These are phyloP conservation scores for Drosophila teissieri DNA, from an alignment of 1,140 invertebrate species.

Conservation along the genomic window DNA sequence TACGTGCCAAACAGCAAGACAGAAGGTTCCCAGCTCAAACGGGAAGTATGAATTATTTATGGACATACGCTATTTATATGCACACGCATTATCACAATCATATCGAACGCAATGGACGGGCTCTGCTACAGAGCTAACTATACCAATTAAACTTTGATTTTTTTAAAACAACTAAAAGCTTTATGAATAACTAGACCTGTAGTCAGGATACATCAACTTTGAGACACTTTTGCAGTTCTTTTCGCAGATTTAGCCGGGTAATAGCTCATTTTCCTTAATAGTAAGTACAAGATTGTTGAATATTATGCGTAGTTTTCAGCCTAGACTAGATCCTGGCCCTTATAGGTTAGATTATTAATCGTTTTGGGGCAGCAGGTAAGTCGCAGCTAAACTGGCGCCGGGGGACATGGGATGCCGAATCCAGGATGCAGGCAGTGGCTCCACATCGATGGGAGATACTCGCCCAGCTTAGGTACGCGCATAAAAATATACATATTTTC, in stretches of 20 bases:
- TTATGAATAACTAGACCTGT: no score
- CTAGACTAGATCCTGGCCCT: constrained; percentile 14
- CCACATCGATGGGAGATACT: constrained; percentile 11
- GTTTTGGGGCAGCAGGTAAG: constrained; percentile 1
- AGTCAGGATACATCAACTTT: no score
- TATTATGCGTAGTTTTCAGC: no score
- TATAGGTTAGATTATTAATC: constrained; percentile 38
- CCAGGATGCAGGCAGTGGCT: not conserved
- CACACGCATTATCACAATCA: not conserved
- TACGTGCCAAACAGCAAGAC: constrained; percentile 40
- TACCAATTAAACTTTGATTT: no score
- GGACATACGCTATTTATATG: constrained; percentile 20
- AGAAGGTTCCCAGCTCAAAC: constrained; percentile 30
- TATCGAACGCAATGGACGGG: no score
- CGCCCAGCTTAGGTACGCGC: not conserved
- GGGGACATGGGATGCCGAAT: constrained; percentile 7
- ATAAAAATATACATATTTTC: constrained; percentile 22
- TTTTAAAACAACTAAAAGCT: no score
- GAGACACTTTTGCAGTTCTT: no score
- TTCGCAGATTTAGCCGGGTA: no score
- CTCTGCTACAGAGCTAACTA: no score
- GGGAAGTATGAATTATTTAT: constrained; percentile 35
- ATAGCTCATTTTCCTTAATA: no score
- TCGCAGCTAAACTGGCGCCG: constrained; percentile 22
- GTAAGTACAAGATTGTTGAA: no score